These are phyloP conservation scores for Zonitis immaculata DNA, from an alignment of 2,888 invertebrate genomes.

Conservation along the genomic window DNA sequence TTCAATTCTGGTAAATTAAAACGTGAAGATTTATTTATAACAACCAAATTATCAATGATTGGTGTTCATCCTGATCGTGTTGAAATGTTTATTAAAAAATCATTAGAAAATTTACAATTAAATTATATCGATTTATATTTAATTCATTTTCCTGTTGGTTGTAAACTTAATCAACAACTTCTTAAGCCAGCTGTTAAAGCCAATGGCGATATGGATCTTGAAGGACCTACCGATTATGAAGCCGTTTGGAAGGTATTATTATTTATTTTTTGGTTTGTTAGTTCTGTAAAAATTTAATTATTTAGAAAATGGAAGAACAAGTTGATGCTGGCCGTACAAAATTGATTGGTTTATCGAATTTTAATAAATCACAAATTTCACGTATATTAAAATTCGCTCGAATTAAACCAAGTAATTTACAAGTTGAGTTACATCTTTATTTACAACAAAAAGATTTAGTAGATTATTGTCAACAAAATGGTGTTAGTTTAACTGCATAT, in stretches of 20 bases:
- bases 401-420: constrained; percentile 57
- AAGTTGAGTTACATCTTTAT: constrained; percentile 61
- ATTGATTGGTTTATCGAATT: constrained; percentile 80
- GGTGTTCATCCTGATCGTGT: constrained; percentile 58
- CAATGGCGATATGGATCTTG: constrained; percentile 57
- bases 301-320: constrained; percentile 59
- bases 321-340: constrained; percentile 65
- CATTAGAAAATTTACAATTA: constrained; percentile 63
- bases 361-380: constrained; percentile 65
- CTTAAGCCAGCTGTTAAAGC: constrained; percentile 46
- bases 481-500: constrained; percentile 51
- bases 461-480: constrained; percentile 39
- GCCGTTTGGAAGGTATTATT: constrained; percentile 63
- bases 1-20: constrained; percentile 60
- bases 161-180: constrained; percentile 54
- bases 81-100: constrained; percentile 58
- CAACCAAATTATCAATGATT: constrained; percentile 68
- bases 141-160: constrained; percentile 67
- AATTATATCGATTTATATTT: constrained; percentile 77
- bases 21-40: constrained; percentile 72
- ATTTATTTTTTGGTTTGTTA: background rate
- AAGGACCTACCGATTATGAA: constrained; percentile 60
- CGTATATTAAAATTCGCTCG: constrained; percentile 55
- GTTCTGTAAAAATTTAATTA: background rate
- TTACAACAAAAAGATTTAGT: constrained; percentile 51